These are phyloP conservation scores for Tamias sibiricus DNA, from an alignment of 2,113 vertebrate genomes.

Conservation along the genomic window DNA sequence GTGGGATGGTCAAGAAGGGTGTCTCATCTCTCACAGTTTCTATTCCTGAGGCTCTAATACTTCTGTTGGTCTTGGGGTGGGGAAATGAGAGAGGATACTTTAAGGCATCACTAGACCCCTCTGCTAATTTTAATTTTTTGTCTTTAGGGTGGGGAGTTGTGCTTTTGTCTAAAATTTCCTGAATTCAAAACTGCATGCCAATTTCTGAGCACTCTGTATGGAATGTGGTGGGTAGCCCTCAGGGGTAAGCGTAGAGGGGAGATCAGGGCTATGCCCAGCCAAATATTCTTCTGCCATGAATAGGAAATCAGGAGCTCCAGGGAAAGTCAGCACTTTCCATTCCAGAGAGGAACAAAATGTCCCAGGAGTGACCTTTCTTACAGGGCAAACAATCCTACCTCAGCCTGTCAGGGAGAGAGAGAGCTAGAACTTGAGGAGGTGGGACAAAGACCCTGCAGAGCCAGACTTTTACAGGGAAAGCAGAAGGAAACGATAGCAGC, in stretches of 20 bases:
- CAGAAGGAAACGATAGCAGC: neutral
- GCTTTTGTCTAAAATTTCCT: slow-evolving; percentile 35
- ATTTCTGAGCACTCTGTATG: neutral
- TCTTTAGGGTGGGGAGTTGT: neutral
- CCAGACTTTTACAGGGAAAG: neutral
- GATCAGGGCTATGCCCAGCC: neutral
- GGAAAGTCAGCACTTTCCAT: slow-evolving; percentile 79
- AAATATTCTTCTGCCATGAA: slow-evolving; percentile 63
- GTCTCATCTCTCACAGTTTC: neutral
- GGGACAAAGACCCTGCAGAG: neutral
- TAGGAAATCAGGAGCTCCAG: slow-evolving; percentile 75
- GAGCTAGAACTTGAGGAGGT: neutral
- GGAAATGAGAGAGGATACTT: neutral
- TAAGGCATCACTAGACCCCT: neutral
- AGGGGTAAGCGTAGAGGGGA: neutral
- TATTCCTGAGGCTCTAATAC: neutral
- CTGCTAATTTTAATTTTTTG: neutral
- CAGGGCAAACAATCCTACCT: slow-evolving; percentile 67
- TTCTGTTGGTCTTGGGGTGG: neutral
- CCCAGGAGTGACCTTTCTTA: slow-evolving; percentile 79
- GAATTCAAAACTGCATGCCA: neutral
- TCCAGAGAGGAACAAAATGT: slow-evolving; percentile 75
- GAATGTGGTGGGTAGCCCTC: neutral
- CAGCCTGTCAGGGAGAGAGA: slow-evolving; percentile 2
- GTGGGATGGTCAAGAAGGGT: neutral